Percentiles rank a stretch among this genome's conserved stretches.
phyloP scores from a whole-genome alignment of 1,140 invertebrate genomes.

The Drosophila orena region DNA sequence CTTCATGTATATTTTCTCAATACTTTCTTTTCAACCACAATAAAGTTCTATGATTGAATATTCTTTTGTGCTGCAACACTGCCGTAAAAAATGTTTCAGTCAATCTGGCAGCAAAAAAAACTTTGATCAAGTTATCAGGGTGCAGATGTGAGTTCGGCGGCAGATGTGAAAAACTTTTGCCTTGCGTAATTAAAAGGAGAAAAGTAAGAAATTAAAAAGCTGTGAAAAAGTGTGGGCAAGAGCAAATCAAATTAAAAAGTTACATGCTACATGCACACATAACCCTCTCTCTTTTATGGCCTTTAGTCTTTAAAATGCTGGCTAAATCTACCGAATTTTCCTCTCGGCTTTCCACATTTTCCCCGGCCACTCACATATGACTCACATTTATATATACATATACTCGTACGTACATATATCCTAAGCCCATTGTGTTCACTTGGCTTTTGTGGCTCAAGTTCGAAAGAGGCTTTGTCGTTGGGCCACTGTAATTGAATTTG shows the following conservation, averaged over 20 bases:
- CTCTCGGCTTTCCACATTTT: constrained; percentile 14
- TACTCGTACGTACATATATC: constrained; percentile 1
- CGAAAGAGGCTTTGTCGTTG: constrained; percentile 32
- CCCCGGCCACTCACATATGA: constrained; percentile 7
- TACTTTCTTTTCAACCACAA: no score
- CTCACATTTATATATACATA: no score
- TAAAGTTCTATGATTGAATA: background rate
- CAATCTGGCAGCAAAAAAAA: constrained; percentile 13
- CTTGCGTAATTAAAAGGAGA: constrained; percentile 43
- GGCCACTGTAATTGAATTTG: constrained; percentile 74
- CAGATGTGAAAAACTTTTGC: constrained; percentile 27
- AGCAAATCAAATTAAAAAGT: constrained; percentile 62
- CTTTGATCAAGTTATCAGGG: constrained; percentile 18
- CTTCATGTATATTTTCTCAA: background rate
- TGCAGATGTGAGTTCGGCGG: constrained; percentile 16
- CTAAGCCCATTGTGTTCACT: constrained; percentile 56
- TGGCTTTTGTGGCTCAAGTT: constrained; percentile 62
- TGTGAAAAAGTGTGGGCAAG: constrained; percentile 20
- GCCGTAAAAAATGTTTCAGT: constrained; percentile 9
- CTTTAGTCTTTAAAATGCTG: constrained; percentile 8
- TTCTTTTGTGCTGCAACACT: background rate
- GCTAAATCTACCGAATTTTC: constrained; percentile 9
- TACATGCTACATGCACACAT: constrained; percentile 16
- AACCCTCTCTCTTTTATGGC: constrained; percentile 10
- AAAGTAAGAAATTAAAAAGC: constrained; percentile 39